Evolutionary conservation across 2,888 invertebrate genomes (phyloP), one percentile per base, ranked within the genome.

Genomic region (Troglohyphantes excavatus): DNA sequence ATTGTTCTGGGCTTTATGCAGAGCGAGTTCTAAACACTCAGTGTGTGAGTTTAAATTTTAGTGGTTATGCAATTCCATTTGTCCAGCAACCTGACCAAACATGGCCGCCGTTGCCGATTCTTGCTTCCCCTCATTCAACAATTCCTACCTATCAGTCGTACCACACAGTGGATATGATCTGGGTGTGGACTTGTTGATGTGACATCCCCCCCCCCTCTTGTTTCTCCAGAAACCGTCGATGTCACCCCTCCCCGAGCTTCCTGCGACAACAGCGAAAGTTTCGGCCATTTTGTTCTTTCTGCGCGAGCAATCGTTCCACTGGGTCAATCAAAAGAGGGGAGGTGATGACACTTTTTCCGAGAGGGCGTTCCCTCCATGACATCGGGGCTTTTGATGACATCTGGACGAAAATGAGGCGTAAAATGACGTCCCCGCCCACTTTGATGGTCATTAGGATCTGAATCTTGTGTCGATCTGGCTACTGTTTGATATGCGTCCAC

Each of bases 201-300:
- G 53, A 53, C 2, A n/a, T 53, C 53, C 13, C 53, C 53, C 53
- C n/a, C n/a, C 53, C 53, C 3, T n/a, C n/a, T n/a, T n/a, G n/a
- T n/a, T n/a, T n/a, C n/a, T 33, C 33, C 33, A 33, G 33, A 33
- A 33, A 33, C 3, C 3, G 33, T n/a, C 3, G 33, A 33, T 33
- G 33, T 33, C 5, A 3, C 9, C 53, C 53, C 53, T 11, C 39
- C 17, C 43, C 33, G 11, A 19, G 76, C 29, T 67, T 89, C 88
- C 88, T 75, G 88, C 27, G 76, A 82, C 82, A 82, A 67, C 23
- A 68, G 88, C 3, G 88, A 89, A 89, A 89, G 88, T 89, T 63
- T 79, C 46, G 19, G 17, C n/a, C 59, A 33, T 82, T 76, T 83
- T 82, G 27, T 70, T 70, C 3, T 3, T 39, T 39, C 65, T 73